These are phyloP conservation scores for Parus major DNA, from an alignment of 2,113 vertebrate genomes.

Conservation along the genomic window DNA sequence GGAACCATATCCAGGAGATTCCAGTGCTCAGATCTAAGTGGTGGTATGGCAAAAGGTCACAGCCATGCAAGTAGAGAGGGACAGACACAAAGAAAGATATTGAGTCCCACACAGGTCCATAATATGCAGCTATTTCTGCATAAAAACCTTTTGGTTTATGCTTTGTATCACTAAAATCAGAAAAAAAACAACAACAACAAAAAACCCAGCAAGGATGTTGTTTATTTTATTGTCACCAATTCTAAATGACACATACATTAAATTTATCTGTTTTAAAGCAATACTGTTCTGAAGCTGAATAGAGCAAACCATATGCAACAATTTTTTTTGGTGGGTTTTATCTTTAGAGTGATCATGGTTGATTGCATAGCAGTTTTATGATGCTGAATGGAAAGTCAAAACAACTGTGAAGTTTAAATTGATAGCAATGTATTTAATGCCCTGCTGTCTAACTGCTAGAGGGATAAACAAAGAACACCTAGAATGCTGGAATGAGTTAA, in stretches of 20 bases:
- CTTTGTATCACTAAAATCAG: background rate
- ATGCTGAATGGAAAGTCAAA: background rate
- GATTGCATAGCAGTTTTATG: background rate
- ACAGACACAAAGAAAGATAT: background rate
- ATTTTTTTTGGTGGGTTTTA: background rate
- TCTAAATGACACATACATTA: background rate
- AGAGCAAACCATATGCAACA: background rate
- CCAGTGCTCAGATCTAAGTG: background rate
- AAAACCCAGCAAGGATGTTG: background rate
- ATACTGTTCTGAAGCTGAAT: background rate
- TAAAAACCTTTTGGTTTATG: background rate
- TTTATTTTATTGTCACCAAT: background rate
- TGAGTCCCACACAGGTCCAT: background rate
- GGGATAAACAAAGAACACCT: constrained; percentile 56
- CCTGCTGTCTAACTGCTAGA: constrained; percentile 43
- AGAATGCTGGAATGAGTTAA: background rate
- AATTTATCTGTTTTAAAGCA: background rate
- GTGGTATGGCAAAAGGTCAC: background rate
- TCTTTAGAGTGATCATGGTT: background rate
- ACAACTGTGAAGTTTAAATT: constrained; percentile 14
- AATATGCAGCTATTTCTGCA: background rate
- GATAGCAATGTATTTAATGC: background rate
- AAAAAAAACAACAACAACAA: background rate
- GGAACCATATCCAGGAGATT: background rate
- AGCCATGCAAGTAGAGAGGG: background rate